Conservation (phyloP, 1,140 invertebrate species). For the Sipha flava region DNA sequence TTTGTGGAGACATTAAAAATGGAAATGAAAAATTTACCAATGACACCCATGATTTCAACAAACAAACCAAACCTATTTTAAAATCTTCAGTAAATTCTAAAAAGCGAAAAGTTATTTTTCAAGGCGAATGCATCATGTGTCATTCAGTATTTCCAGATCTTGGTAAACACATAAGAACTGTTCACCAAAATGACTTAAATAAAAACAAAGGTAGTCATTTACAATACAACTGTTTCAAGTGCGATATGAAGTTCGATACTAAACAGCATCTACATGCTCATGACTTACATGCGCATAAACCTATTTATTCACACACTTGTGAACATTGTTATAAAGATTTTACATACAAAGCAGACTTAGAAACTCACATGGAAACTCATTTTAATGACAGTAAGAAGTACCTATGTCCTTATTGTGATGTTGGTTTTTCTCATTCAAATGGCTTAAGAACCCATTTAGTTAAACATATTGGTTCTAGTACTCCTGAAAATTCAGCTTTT, state of each 20-base stretch:
- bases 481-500: not conserved
- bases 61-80: not conserved
- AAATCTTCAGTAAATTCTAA: not conserved
- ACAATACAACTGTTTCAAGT: not conserved
- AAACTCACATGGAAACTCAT: not conserved
- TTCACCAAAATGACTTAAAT: not conserved
- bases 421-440: conserved; percentile 7
- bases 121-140: conserved; percentile 23
- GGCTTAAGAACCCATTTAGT: not conserved
- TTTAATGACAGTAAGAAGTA: not conserved
- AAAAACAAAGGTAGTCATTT: not conserved
- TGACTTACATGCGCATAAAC: not conserved
- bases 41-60: not conserved
- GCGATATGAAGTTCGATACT: not conserved
- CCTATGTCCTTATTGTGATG: conserved; percentile 26
- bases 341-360: not conserved
- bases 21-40: not conserved
- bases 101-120: conserved; percentile 9
- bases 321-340: conserved; percentile 7
- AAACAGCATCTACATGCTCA: not conserved
- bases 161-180: not conserved
- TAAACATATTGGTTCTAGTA: not conserved
- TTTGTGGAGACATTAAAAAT: not conserved
- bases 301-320: not conserved
- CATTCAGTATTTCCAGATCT: conserved; percentile 23